Percentiles rank a stretch among this genome's conserved stretches.
Evolutionary conservation across 2,888 invertebrate species (phyloP).

Genomic region (Patella ulyssiponensis): DNA sequence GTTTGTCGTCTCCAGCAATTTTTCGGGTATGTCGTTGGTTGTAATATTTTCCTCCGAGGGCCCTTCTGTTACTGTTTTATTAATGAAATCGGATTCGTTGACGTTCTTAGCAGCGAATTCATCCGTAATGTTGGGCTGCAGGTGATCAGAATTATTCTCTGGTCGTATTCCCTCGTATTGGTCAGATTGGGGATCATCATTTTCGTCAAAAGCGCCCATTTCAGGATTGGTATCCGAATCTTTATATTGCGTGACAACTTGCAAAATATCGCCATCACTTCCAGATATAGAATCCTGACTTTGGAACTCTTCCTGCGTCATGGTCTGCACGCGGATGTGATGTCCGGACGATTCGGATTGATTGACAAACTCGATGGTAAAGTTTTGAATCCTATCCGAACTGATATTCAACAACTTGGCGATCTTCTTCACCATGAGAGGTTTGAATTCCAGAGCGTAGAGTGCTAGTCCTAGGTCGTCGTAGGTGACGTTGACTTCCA

Average conservation of each 20-base stretch:
- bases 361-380: slow-evolving; percentile 23
- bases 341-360: background rate
- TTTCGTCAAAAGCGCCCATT: no score
- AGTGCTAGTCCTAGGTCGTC: slow-evolving; percentile 28
- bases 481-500: slow-evolving; percentile 45
- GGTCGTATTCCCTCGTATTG: no score
- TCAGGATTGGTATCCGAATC: no score
- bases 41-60: background rate
- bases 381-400: slow-evolving; percentile 44
- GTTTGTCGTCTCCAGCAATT: background rate
- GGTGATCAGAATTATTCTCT: no score
- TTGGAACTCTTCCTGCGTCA: slow-evolving; percentile 2
- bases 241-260: background rate
- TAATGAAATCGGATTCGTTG: background rate
- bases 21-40: background rate
- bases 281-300: background rate
- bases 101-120: background rate
- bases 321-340: slow-evolving; percentile 15
- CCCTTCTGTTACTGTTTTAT: no score
- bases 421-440: slow-evolving; percentile 32
- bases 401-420: slow-evolving; percentile 46
- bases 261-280: background rate
- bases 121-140: no score
- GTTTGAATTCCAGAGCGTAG: slow-evolving; percentile 21
- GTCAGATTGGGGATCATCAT: no score